Percentiles rank a stretch among this genome's conserved stretches.
Conservation (phyloP, 1,140 invertebrate genomes). For the Microplitis demolitor region DNA sequence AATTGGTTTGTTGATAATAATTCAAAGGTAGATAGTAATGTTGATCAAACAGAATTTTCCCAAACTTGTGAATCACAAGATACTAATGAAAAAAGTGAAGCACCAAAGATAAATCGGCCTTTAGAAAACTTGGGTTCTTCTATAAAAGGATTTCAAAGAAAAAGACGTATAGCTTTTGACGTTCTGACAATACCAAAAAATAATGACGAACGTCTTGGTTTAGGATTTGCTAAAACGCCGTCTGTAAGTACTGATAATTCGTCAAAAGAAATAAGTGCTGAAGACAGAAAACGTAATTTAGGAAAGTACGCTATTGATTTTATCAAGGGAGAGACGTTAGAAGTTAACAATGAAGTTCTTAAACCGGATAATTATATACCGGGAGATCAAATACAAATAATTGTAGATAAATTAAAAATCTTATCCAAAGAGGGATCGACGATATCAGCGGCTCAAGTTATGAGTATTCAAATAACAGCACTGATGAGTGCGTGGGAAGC, state of each 20-base stretch:
- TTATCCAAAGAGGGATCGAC: constrained; percentile 67
- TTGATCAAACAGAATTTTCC: constrained; percentile 32
- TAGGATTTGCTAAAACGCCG: neutral
- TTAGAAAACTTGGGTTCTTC: constrained; percentile 52
- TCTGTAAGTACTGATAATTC: neutral
- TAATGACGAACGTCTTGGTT: neutral
- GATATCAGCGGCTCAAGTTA: constrained; percentile 68
- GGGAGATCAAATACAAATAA: constrained; percentile 56
- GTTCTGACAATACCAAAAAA: neutral
- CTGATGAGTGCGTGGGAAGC: constrained; percentile 66
- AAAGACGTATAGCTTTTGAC: constrained; percentile 57
- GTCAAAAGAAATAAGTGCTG: neutral
- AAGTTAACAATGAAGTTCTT: constrained; percentile 20
- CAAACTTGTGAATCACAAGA: neutral
- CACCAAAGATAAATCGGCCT: constrained; percentile 48
- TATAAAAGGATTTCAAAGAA: constrained; percentile 52
- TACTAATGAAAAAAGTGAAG: constrained; percentile 30
- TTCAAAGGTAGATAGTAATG: constrained; percentile 40
- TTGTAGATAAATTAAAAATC: constrained; percentile 69
- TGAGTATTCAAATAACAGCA: constrained; percentile 71
- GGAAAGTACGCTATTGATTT: constrained; percentile 38
- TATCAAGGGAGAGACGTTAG: constrained; percentile 44
- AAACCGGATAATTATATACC: constrained; percentile 49
- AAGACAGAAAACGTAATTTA: constrained; percentile 44
- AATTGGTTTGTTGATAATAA: constrained; percentile 22